Percentiles rank a stretch among this genome's conserved stretches.
phyloP scores from a whole-genome alignment of 53 echinoderm and acorn worm genomes.

The Mesocentrotus franciscanus region DNA sequence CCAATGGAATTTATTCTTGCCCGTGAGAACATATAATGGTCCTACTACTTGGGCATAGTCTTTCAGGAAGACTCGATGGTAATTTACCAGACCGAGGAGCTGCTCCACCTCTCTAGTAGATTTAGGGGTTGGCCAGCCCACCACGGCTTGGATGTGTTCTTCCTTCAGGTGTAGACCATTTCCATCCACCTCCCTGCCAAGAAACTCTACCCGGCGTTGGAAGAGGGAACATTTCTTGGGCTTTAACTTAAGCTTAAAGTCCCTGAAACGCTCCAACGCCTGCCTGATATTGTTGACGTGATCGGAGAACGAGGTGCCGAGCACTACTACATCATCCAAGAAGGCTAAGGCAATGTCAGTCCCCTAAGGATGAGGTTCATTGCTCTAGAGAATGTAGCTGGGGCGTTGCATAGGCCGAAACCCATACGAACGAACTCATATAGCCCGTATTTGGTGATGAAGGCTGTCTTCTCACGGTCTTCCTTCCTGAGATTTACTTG shows the following conservation, averaged over 20 bases:
- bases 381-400: constrained; percentile 62
- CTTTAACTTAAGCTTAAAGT: constrained; percentile 65
- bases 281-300: constrained; percentile 47
- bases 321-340: constrained; percentile 67
- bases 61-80: constrained; percentile 56
- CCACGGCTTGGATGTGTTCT: not conserved
- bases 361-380: constrained; percentile 71
- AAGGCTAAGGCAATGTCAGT: constrained; percentile 65
- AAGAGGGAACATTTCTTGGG: constrained; percentile 72
- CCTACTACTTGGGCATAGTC: constrained; percentile 7
- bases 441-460: constrained; percentile 67
- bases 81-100: constrained; percentile 67
- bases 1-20: constrained; percentile 43
- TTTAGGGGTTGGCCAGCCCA: not conserved
- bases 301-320: constrained; percentile 55
- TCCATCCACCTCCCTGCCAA: constrained; percentile 51
- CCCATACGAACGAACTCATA: constrained; percentile 68
- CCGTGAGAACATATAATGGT: constrained; percentile 49
- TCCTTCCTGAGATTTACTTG: constrained; percentile 63
- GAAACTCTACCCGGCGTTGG: constrained; percentile 63
- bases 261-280: constrained; percentile 50
- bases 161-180: no score
- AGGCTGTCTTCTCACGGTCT: constrained; percentile 75
- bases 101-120: constrained; percentile 64
- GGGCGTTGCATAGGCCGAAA: constrained; percentile 14